Evolutionary conservation across 1,140 invertebrate genomes (phyloP).

Genomic region (Orussus abietinus): DNA sequence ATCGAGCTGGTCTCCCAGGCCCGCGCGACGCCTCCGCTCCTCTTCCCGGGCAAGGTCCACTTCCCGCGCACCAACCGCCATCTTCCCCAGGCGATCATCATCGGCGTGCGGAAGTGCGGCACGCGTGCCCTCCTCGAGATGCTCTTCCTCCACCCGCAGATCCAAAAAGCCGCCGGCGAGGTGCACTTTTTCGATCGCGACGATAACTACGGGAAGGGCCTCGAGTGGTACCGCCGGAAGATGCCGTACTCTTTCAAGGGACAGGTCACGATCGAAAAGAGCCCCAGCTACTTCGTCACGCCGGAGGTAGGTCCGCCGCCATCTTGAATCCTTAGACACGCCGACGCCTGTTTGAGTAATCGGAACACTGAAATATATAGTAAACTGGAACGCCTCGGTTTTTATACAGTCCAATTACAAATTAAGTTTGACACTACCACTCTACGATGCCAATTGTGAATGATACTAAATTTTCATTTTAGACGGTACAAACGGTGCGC

Average conservation of each 20-base stretch:
- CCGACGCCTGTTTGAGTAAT: too few relatives aligned
- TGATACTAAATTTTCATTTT: too few relatives aligned
- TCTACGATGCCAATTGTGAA: too few relatives aligned
- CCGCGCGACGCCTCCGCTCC: conserved; percentile 47
- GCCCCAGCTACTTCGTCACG: conserved; percentile 95
- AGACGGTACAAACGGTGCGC: too few relatives aligned
- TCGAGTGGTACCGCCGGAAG: conserved; percentile 89
- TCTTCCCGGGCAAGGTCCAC: conserved; percentile 41
- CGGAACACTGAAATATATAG: too few relatives aligned
- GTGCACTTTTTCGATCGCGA: conserved; percentile 93
- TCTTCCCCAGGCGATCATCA: conserved; percentile 80
- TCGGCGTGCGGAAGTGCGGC: conserved; percentile 91
- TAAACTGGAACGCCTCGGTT: too few relatives aligned
- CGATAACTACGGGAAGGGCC: conserved; percentile 83
- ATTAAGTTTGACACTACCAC: too few relatives aligned
- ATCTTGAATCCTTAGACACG: too few relatives aligned
- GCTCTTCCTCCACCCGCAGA: conserved; percentile 87
- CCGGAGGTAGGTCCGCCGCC: conserved; percentile 69
- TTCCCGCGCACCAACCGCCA: conserved; percentile 50
- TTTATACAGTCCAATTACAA: too few relatives aligned
- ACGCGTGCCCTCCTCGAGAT: conserved; percentile 91
- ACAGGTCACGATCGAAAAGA: conserved; percentile 96
- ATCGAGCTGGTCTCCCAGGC: conserved; percentile 28
- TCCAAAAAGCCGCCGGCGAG: conserved; percentile 89
- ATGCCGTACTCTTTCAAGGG: conserved; percentile 88